Base-by-base conservation (phyloP, 30 jellyfish, hydroid and myxozoan genomes). In the Pelagia noctiluca region DNA sequence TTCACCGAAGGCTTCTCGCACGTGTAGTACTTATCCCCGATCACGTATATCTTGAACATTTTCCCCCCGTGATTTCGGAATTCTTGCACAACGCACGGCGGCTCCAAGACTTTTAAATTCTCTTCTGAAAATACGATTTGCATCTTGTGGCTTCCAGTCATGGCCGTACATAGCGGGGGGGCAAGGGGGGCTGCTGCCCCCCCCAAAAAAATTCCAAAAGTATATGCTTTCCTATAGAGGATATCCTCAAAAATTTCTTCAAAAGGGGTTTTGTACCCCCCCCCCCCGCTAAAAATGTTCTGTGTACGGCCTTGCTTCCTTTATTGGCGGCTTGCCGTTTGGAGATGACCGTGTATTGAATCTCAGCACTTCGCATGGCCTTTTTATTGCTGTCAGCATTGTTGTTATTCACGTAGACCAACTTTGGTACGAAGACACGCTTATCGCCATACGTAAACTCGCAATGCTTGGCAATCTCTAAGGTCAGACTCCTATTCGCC, bases 1-100 rank as follows among this genome's bases (percentile, higher is more conserved):
- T 82, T 75, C 10, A 95, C 92, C 1, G 99, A 95, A 26, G 99
- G 99, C 82, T 97, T 84, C 67, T 89, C 99, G 82, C 96, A 88
- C 2, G 80, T 71, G 81, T 90, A 89, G 60, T 63, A 70, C 78
- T 89, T 77, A 10, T 89, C 92, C 0, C 97, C 99, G 62, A 85
- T 87, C 10, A 86, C 96, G 33, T 88, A 96, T 37, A 95, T 87
- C 53, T 95, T 95, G 77, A 84, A 95, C 92, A 95, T 73, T 81
- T 76, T 87, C 3, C 98, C 91, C 18, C 99, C 99, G 84, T 95
- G 99, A 68, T 95, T 89, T 50, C 80, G 38, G 71, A 95, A 95
- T 68, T 95, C 97, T 77, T 95, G 99, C 5, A 95, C 87, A 10
- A 95, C 96, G 30, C 99, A 95, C 0, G 99, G 99, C 16, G 84